phyloP scores from a whole-genome alignment of 2,888 invertebrate species.

The Zygaena filipendulae region DNA sequence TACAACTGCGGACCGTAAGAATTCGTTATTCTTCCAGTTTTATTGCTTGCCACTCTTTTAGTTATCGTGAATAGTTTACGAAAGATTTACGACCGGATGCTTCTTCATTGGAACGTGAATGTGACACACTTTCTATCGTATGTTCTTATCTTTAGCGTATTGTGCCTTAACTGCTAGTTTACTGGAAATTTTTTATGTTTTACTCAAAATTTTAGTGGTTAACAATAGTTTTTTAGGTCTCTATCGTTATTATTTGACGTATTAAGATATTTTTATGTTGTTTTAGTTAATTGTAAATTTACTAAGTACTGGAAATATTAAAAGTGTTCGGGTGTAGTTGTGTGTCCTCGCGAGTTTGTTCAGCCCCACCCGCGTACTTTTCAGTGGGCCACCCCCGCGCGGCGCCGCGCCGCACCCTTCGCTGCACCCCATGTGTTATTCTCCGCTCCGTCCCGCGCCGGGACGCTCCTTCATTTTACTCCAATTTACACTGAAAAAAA shows the following conservation, averaged over 20 bases:
- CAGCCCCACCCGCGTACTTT: conserved; percentile 69
- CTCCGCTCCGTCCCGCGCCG: conserved; percentile 55
- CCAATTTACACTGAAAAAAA: conserved; percentile 66
- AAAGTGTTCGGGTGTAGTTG: conserved; percentile 35
- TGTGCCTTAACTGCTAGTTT: conserved; percentile 45
- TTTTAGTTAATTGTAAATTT: no score
- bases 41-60: conserved; percentile 27
- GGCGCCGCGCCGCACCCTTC: conserved; percentile 55
- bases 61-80: conserved; percentile 47
- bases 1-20: conserved; percentile 32
- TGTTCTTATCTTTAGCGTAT: conserved; percentile 48
- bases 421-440: conserved; percentile 40
- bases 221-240: no score
- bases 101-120: conserved; percentile 57
- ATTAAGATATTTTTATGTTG: no score
- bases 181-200: no score
- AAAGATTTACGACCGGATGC: conserved; percentile 61
- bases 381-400: conserved; percentile 61
- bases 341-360: conserved; percentile 67
- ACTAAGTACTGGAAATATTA: no score
- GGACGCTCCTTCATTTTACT: conserved; percentile 68
- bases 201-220: no score
- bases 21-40: conserved; percentile 30
- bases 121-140: conserved; percentile 57
- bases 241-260: no score